Base-by-base conservation (phyloP, 1,140 invertebrate species). In the Solen grandis region DNA sequence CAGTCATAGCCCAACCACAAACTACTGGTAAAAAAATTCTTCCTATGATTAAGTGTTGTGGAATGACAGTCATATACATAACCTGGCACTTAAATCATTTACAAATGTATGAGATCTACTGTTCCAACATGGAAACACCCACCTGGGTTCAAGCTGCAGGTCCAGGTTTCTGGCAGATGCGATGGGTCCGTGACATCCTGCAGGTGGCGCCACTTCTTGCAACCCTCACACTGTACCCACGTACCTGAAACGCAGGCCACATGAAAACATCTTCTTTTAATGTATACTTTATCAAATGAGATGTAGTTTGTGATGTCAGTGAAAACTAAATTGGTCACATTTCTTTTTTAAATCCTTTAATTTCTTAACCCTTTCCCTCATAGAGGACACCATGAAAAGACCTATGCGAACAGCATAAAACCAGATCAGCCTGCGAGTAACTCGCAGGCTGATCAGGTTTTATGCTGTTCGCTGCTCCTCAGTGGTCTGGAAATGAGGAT, bases 61-160 rank as follows among this genome's bases (percentile, higher is more conserved):
- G 19, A 46, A 46, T 46, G 41, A 46, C 41, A n/a, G n/a, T n/a
- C n/a, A n/a, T n/a, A n/a, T 46, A 46, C 41, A 46, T 46, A 19
- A 46, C 41, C 8, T 46, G 19, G 8, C 19, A 19, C 19, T 46
- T 46, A 46, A 46, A 19, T 19, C 19, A 19, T 19, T 46, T n/a
- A n/a, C n/a, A n/a, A n/a, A 46, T 10, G 19, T 8, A 46, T 46
- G 41, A 46, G 19, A 46, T 10, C 41, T 46, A 19, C 41, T 19
- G 8, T 19, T 10, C 8, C 8, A 46, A 46, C 41, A 46, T 10
- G 19, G 19, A 8, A 46, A 46, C 35, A 50, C 38, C 22, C 86
- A 94, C 94, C 93, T 87, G 90, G 84, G 85, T 95, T 94, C 94
- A 95, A 94, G 31, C 90, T 80, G 84, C 95, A 95, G 82, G 92